A percentile compares a stretch with the other conserved stretches of the same genome.
Conservation (phyloP, 2,113 vertebrate species). For the Eolophus roseicapilla region DNA sequence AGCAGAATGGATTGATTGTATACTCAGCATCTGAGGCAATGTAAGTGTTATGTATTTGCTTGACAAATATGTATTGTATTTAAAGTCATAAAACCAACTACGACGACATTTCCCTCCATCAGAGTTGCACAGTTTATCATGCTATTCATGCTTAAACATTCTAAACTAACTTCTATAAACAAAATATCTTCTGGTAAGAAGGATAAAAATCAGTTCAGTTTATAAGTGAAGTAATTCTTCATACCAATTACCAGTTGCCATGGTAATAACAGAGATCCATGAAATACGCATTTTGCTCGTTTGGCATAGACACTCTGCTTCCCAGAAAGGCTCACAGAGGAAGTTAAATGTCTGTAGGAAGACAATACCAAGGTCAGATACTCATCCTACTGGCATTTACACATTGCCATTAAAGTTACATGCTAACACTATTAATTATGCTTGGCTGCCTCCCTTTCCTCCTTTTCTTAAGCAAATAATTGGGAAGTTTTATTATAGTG, state of each 20-base stretch:
- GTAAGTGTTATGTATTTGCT: background rate
- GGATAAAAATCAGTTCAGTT: constrained; percentile 23
- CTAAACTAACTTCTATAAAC: constrained; percentile 36
- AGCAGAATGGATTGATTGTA: background rate
- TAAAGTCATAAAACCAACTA: constrained; percentile 46
- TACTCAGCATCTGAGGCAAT: background rate
- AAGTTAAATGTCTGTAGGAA: background rate
- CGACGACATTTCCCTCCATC: constrained; percentile 15
- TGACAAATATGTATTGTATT: constrained; percentile 5
- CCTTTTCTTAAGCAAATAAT: constrained; percentile 10
- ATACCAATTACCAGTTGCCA: constrained; percentile 47
- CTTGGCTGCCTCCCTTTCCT: background rate
- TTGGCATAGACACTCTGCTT: background rate
- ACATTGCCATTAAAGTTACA: background rate
- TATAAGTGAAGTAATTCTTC: constrained; percentile 43
- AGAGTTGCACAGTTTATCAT: background rate
- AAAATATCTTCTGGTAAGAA: background rate
- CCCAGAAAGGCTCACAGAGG: background rate
- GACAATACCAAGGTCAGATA: constrained; percentile 1
- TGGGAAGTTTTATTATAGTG: background rate
- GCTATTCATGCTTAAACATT: constrained; percentile 9
- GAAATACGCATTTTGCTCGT: background rate
- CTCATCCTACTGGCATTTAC: background rate
- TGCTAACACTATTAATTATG: constrained; percentile 5
- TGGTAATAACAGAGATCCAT: background rate